Percentiles rank a stretch among this genome's conserved stretches.
Conservation (phyloP, 2,888 invertebrate genomes). For the Trichacis sp. region DNA sequence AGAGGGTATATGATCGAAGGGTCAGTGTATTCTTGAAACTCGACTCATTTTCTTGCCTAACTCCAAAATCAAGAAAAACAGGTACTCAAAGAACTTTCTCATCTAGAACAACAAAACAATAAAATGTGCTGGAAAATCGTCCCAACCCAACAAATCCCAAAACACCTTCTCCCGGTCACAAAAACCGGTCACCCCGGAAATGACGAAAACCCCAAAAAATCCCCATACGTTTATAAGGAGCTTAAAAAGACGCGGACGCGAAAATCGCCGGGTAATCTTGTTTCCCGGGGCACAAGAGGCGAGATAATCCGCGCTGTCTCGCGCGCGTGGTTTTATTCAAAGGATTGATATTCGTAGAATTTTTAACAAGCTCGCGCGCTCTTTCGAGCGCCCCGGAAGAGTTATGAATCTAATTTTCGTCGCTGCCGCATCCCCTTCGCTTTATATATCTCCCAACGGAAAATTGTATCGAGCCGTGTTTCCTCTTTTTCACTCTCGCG, state of each 20-base stretch:
- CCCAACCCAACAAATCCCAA: no score
- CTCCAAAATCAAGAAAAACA: no score
- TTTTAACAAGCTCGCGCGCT: slow-evolving; percentile 63
- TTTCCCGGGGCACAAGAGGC: slow-evolving; percentile 60
- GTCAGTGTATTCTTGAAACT: no score
- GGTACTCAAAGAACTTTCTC: no score
- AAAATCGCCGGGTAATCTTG: slow-evolving; percentile 60
- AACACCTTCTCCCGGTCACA: no score
- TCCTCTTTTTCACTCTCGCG: no score
- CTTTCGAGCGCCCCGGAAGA: slow-evolving; percentile 64
- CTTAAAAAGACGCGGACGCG: slow-evolving; percentile 36
- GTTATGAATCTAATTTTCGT: slow-evolving; percentile 67
- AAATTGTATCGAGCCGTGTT: neutral
- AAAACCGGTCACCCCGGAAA: no score
- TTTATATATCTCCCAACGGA: slow-evolving; percentile 18
- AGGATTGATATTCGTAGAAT: slow-evolving; percentile 66
- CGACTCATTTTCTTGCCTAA: no score
- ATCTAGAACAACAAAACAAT: no score
- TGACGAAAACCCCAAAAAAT: no score
- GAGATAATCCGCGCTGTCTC: slow-evolving; percentile 57
- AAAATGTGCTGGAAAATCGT: no score
- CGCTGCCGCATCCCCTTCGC: slow-evolving; percentile 10
- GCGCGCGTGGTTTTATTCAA: slow-evolving; percentile 29
- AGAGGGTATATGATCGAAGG: no score
- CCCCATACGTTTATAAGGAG: slow-evolving; percentile 32